These are phyloP conservation scores for Epinotia brunnichana DNA, from an alignment of 2,888 invertebrate species.

Conservation along the genomic window DNA sequence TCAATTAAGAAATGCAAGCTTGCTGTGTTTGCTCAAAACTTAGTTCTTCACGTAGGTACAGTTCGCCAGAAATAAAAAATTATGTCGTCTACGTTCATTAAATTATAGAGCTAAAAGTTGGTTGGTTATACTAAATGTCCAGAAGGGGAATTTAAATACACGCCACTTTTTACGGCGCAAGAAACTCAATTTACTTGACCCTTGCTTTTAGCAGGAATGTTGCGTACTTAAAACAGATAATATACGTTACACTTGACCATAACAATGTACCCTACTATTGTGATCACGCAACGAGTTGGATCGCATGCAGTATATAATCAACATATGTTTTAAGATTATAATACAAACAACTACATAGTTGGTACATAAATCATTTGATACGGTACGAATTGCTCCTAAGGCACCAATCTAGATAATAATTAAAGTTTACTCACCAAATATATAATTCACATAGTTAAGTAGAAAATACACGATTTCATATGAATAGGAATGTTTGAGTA, in stretches of 20 bases:
- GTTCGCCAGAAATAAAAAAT: not conserved
- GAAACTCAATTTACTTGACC: not conserved
- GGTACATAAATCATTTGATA: not conserved
- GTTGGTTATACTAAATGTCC: not conserved
- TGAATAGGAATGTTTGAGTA: too few relatives aligned
- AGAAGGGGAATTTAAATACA: not conserved
- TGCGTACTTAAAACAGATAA: too few relatives aligned
- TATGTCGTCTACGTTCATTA: not conserved
- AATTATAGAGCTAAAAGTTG: not conserved
- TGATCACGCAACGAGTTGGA: too few relatives aligned
- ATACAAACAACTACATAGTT: not conserved
- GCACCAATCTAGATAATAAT: not conserved
- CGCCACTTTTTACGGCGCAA: not conserved
- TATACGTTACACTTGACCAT: too few relatives aligned
- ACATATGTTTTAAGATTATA: too few relatives aligned
- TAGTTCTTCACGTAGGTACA: not conserved
- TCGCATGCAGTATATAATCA: too few relatives aligned
- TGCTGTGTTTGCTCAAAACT: not conserved
- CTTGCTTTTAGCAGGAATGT: too few relatives aligned
- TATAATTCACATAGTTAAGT: not conserved
- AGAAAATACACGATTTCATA: too few relatives aligned
- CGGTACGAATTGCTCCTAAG: not conserved
- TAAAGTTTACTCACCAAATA: not conserved
- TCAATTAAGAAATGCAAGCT: too few relatives aligned
- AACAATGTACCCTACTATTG: too few relatives aligned